Evolutionary conservation across 2,888 invertebrate species (phyloP).

Genomic region (Scaptomyza caliginosa): DNA sequence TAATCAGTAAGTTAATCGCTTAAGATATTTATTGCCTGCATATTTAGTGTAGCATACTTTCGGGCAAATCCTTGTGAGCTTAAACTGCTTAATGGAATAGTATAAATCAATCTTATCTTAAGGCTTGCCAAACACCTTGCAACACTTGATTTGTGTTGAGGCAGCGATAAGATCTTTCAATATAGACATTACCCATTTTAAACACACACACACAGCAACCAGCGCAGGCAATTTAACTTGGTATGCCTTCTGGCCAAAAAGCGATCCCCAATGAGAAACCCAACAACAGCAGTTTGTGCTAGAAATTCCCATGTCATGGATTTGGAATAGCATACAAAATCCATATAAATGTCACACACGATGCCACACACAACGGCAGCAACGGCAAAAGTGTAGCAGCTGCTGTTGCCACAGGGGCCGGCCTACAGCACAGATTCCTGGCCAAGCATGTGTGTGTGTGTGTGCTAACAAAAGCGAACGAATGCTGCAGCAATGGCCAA

Average conservation of each 20-base stretch:
- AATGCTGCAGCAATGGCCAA: conserved; percentile 32
- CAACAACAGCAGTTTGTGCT: conserved; percentile 44
- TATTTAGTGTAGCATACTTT: conserved; percentile 34
- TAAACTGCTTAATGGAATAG: neutral
- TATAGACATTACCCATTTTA: conserved; percentile 15
- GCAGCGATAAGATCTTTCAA: neutral
- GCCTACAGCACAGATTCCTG: conserved; percentile 56
- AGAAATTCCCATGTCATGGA: conserved; percentile 32
- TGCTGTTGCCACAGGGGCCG: conserved; percentile 45
- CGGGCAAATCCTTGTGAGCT: conserved; percentile 16
- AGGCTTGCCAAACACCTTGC: too few relatives aligned
- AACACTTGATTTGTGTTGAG: neutral
- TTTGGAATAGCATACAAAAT: conserved; percentile 28
- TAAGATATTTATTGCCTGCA: neutral
- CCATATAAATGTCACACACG: conserved; percentile 60
- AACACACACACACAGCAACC: conserved; percentile 19
- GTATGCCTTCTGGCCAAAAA: neutral
- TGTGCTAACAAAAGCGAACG: conserved; percentile 20
- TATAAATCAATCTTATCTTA: neutral
- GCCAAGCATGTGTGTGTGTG: conserved; percentile 38
- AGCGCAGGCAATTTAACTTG: conserved; percentile 25
- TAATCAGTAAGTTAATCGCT: neutral
- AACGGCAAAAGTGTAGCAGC: conserved; percentile 17
- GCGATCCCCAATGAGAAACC: conserved; percentile 18
- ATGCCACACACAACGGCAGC: conserved; percentile 30